These are phyloP conservation scores for Poecilia picta DNA, from an alignment of 2,797 vertebrate species.

Conservation along the genomic window DNA sequence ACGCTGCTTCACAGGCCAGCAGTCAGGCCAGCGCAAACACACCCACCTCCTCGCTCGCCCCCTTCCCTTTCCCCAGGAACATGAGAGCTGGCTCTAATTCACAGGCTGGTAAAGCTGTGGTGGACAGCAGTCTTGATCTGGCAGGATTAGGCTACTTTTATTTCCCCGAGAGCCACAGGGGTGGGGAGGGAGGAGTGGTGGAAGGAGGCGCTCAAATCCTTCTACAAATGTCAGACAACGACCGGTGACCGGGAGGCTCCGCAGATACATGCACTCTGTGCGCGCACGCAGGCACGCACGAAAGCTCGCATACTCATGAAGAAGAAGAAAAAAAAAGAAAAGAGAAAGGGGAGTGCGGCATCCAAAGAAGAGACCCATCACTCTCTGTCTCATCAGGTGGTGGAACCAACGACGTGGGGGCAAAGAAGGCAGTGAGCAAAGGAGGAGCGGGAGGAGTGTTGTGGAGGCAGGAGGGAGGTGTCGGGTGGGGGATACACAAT, in stretches of 20 bases:
- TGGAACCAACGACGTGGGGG: slow-evolving; percentile 55
- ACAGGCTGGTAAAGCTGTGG: slow-evolving; percentile 75
- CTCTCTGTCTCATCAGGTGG: slow-evolving; percentile 55
- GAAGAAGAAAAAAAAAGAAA: neutral
- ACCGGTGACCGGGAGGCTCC: slow-evolving; percentile 63
- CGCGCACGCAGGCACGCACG: slow-evolving; percentile 8
- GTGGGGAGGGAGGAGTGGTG: slow-evolving; percentile 23
- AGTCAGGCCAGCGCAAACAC: slow-evolving; percentile 56
- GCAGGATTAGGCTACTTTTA: slow-evolving; percentile 79
- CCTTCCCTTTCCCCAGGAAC: slow-evolving; percentile 64
- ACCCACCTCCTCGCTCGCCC: slow-evolving; percentile 51
- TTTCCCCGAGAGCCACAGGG: slow-evolving; percentile 69
- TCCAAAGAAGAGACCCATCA: slow-evolving; percentile 56
- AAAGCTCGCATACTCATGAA: slow-evolving; percentile 51
- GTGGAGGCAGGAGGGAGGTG: slow-evolving; percentile 25
- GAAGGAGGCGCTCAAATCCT: slow-evolving; percentile 65
- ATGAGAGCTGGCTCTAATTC: slow-evolving; percentile 76
- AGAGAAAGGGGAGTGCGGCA: slow-evolving; percentile 20
- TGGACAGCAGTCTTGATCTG: slow-evolving; percentile 80
- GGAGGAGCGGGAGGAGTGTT: slow-evolving; percentile 27
- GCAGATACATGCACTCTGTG: slow-evolving; percentile 27
- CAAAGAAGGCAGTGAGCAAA: slow-evolving; percentile 38
- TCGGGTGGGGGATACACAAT: slow-evolving; percentile 73
- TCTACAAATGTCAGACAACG: slow-evolving; percentile 81
- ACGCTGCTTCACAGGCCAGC: slow-evolving; percentile 23